phyloP scores from a whole-genome alignment of 1,140 invertebrate genomes.

The Cyclargus thomasi region DNA sequence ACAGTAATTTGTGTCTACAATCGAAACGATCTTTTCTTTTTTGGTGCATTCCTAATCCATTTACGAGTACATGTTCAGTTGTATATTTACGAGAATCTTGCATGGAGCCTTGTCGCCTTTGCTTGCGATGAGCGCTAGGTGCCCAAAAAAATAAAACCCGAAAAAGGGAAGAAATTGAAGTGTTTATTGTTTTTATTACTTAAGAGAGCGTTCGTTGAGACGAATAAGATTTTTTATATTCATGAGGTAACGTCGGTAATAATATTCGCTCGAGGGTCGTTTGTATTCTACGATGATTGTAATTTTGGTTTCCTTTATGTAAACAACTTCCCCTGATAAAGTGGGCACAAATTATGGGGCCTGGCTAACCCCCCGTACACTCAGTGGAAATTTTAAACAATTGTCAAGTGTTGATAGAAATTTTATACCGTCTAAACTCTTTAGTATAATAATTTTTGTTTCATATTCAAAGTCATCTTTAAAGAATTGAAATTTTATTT shows the following conservation, averaged over 20 bases:
- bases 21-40: too few relatives aligned
- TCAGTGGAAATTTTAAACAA: slow-evolving; percentile 1
- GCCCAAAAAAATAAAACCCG: not conserved
- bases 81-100: not conserved
- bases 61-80: too few relatives aligned
- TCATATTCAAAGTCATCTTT: not conserved
- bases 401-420: slow-evolving; percentile 9
- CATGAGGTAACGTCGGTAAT: not conserved
- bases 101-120: not conserved
- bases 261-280: not conserved
- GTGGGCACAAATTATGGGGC: slow-evolving; percentile 5
- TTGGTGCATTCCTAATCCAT: too few relatives aligned
- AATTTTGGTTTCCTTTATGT: slow-evolving; percentile 15
- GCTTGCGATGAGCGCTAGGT: not conserved
- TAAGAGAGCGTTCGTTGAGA: not conserved
- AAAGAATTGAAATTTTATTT: not conserved
- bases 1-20: too few relatives aligned
- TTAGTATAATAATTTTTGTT: slow-evolving; percentile 1
- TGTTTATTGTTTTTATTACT: slow-evolving; percentile 12
- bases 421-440: not conserved
- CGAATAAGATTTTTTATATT: slow-evolving; percentile 1
- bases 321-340: slow-evolving; percentile 15
- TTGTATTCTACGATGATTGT: slow-evolving; percentile 8
- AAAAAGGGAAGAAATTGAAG: not conserved
- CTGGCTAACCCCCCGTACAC: not conserved